phyloP scores from a whole-genome alignment of 2,113 vertebrate species.

The Chaetorhynchus papuensis region DNA sequence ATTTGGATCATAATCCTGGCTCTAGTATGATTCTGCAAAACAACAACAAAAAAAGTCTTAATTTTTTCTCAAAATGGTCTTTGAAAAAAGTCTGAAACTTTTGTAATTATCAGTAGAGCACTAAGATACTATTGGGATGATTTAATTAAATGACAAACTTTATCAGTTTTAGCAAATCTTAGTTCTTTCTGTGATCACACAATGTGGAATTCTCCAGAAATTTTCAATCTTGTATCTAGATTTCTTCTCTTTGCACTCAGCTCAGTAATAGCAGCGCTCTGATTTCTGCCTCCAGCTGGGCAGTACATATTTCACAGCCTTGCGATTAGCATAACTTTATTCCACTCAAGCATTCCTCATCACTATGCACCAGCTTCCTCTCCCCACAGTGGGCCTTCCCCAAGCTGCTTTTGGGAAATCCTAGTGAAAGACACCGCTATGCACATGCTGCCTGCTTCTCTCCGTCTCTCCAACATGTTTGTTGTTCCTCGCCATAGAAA shows the following conservation, averaged over 20 bases:
- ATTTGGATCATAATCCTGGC: background rate
- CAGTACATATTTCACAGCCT: background rate
- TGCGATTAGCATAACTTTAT: conserved; percentile 23
- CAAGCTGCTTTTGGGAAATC: background rate
- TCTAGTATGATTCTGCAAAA: background rate
- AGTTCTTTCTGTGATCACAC: background rate
- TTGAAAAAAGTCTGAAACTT: background rate
- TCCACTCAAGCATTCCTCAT: background rate
- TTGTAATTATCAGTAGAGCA: background rate
- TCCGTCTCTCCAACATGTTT: fast-evolving
- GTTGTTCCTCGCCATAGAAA: background rate
- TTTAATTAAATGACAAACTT: background rate
- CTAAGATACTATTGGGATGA: background rate
- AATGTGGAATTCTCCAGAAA: background rate
- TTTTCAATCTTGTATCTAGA: background rate
- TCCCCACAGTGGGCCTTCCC: background rate
- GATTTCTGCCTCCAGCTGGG: background rate
- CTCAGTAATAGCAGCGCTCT: background rate
- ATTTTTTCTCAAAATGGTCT: background rate
- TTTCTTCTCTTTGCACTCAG: background rate
- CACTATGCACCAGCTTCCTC: background rate
- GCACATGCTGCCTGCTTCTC: background rate
- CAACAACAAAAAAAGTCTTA: background rate
- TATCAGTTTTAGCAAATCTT: background rate
- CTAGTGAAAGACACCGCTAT: background rate